A percentile compares a stretch with the other conserved stretches of the same genome.
Conservation (phyloP, 1,140 invertebrate species). For the Mercenaria mercenaria region DNA sequence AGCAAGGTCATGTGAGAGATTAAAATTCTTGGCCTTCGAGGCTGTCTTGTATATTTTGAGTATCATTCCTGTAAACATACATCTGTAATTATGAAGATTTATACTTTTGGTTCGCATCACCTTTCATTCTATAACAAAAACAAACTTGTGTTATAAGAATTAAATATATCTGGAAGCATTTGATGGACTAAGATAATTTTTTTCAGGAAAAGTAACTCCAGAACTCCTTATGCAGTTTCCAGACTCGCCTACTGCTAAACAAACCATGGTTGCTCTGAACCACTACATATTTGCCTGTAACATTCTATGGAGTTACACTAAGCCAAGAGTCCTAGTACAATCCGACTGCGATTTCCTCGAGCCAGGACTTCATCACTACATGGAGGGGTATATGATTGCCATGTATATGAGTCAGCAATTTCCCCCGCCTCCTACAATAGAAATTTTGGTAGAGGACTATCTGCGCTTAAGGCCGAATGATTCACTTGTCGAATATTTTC, state of each 20-base stretch:
- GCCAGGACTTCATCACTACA: not conserved
- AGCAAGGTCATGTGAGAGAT: too few relatives aligned
- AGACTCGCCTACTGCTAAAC: not conserved
- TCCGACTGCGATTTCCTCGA: not conserved
- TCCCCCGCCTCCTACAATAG: not conserved
- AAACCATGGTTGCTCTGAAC: not conserved
- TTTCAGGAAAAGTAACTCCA: not conserved
- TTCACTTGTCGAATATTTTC: not conserved
- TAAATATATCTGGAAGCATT: not conserved
- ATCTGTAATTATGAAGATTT: not conserved
- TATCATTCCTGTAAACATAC: not conserved
- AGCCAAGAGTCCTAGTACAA: not conserved
- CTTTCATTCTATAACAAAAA: not conserved
- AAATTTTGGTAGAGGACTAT: not conserved
- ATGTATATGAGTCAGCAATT: not conserved
- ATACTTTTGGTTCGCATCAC: not conserved
- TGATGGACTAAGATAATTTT: too few relatives aligned
- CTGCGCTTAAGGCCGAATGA: not conserved
- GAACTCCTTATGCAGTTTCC: not conserved
- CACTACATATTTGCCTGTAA: not conserved
- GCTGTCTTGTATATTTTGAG: not conserved
- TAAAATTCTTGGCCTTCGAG: not conserved
- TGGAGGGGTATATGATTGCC: not conserved
- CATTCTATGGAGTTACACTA: not conserved
- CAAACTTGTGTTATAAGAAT: too few relatives aligned